These are phyloP conservation scores for Colostygia pectinataria DNA, from an alignment of 2,888 invertebrate species.

Conservation along the genomic window DNA sequence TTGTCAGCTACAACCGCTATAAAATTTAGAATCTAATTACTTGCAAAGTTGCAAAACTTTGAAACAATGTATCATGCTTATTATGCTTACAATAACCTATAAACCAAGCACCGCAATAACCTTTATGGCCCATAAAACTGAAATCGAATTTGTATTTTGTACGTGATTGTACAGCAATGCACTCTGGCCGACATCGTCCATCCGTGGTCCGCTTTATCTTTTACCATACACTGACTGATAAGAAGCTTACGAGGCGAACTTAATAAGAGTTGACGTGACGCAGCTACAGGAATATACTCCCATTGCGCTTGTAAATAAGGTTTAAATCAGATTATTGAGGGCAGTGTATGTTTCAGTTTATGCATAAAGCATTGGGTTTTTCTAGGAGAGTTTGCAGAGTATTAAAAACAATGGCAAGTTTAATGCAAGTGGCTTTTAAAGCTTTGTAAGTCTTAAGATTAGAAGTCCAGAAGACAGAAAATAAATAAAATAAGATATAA, in stretches of 20 bases:
- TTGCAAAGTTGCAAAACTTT: constrained; percentile 25
- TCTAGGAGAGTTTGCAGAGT: constrained; percentile 10
- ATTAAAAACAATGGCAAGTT: constrained; percentile 14
- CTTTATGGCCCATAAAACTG: constrained; percentile 31
- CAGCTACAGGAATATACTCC: constrained; percentile 55
- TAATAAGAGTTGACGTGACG: constrained; percentile 69
- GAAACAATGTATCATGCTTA: constrained; percentile 28
- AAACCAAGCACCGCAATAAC: constrained; percentile 25
- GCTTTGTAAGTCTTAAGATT: neutral
- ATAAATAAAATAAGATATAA: too few species aligned
- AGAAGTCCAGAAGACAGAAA: neutral
- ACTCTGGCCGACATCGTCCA: constrained; percentile 61
- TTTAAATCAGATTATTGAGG: constrained; percentile 55
- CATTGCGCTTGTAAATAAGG: constrained; percentile 50
- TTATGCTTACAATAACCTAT: constrained; percentile 25
- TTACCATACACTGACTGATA: constrained; percentile 77
- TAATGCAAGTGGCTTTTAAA: neutral
- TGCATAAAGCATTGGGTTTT: constrained; percentile 38
- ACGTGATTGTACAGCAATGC: constrained; percentile 61
- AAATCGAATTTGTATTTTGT: constrained; percentile 44
- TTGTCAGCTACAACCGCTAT: too few species aligned
- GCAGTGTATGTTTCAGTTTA: constrained; percentile 56
- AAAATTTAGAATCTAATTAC: constrained; percentile 20
- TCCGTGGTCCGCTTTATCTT: constrained; percentile 74
- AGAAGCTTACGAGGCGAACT: constrained; percentile 74